phyloP scores from a whole-genome alignment of 2,113 vertebrate genomes.

The Pygoscelis adeliae region DNA sequence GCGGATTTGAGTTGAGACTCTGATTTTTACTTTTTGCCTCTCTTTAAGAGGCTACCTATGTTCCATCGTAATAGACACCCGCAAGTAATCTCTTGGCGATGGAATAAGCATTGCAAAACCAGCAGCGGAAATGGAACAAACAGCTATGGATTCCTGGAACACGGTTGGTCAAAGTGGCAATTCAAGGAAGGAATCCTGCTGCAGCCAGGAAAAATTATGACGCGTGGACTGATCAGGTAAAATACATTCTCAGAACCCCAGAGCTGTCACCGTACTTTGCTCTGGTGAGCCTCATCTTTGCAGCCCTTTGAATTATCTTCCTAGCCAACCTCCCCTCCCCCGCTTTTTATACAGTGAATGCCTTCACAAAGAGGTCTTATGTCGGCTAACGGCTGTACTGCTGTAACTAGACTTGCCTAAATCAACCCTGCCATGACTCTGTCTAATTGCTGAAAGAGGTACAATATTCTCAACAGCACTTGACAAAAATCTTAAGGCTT shows the following conservation, averaged over 20 bases:
- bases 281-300: constrained; percentile 7
- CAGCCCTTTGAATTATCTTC: background rate
- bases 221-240: background rate
- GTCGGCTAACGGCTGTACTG: background rate
- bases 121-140: background rate
- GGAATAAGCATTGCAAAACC: background rate
- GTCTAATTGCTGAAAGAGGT: background rate
- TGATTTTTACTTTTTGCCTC: background rate
- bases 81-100: background rate
- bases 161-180: background rate
- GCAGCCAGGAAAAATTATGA: background rate
- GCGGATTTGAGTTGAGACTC: background rate
- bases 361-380: background rate
- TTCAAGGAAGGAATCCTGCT: background rate
- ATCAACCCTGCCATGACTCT: background rate
- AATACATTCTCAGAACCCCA: background rate
- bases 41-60: background rate
- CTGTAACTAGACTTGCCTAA: background rate
- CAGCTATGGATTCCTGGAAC: background rate
- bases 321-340: background rate
- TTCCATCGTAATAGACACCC: background rate
- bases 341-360: background rate
- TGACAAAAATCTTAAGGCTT: background rate
- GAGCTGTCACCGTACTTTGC: background rate
- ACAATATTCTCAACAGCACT: background rate